Conservation (phyloP, 1,140 invertebrate species). For the Bombus fervidus region DNA sequence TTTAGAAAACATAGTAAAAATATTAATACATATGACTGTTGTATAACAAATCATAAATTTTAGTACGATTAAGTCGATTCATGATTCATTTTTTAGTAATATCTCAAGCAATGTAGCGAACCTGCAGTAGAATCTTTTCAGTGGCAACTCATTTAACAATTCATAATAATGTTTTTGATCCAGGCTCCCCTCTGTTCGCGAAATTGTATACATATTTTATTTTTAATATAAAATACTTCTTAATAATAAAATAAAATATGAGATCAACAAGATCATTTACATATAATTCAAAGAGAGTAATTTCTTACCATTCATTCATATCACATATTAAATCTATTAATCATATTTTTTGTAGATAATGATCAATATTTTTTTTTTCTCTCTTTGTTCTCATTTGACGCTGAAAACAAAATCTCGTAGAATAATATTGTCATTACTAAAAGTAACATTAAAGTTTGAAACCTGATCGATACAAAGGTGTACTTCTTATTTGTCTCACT, state of each 20-base stretch:
- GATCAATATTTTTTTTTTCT: conserved; percentile 16
- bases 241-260: conserved; percentile 53
- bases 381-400: neutral
- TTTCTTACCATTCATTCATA: conserved; percentile 19
- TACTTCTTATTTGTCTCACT: conserved; percentile 20
- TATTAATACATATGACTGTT: conserved; percentile 43
- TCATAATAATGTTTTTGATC: conserved; percentile 53
- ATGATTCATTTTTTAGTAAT: neutral
- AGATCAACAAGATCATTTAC: conserved; percentile 62
- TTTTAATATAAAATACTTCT: conserved; percentile 45
- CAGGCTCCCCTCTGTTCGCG: conserved; percentile 17
- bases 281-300: conserved; percentile 37
- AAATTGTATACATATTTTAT: conserved; percentile 50
- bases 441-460: conserved; percentile 22
- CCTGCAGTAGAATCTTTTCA: conserved; percentile 3
- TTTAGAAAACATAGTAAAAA: conserved; percentile 50
- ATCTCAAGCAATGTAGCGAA: conserved; percentile 31
- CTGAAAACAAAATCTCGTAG: conserved; percentile 43
- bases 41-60: conserved; percentile 37
- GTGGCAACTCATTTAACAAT: conserved; percentile 39
- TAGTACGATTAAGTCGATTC: conserved; percentile 24
- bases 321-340: conserved; percentile 43
- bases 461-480: conserved; percentile 15
- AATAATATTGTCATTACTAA: conserved; percentile 27
- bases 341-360: conserved; percentile 23